A percentile compares a stretch with the other conserved stretches of the same genome.
Conservation (phyloP, 2,888 invertebrate genomes). For the Bembecia ichneumoniformis region DNA sequence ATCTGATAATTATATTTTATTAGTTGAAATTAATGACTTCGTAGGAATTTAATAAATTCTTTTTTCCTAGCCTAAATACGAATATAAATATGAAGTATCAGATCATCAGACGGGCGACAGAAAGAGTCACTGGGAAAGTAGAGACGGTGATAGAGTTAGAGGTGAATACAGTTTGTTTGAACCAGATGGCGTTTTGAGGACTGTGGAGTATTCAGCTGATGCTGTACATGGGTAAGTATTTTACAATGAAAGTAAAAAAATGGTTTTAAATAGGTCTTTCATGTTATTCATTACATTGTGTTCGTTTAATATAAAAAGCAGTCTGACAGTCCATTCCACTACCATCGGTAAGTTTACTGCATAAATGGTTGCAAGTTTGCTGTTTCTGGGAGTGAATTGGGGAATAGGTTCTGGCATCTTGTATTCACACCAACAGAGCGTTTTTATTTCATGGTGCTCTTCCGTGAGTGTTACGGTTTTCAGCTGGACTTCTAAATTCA, state of each 20-base stretch:
- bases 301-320: too few relatives aligned
- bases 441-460: too few relatives aligned
- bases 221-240: constrained; percentile 47
- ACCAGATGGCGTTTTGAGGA: constrained; percentile 62
- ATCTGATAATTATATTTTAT: neutral
- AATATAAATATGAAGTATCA: constrained; percentile 66
- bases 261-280: too few relatives aligned
- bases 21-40: neutral
- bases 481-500: too few relatives aligned
- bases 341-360: too few relatives aligned
- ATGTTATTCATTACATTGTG: too few relatives aligned
- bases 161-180: constrained; percentile 62
- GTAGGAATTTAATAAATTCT: neutral
- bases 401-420: too few relatives aligned
- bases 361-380: too few relatives aligned
- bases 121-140: constrained; percentile 64
- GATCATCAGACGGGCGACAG: constrained; percentile 68
- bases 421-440: too few relatives aligned
- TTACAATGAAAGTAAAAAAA: neutral
- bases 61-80: constrained; percentile 52
- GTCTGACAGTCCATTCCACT: too few relatives aligned
- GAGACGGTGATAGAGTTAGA: constrained; percentile 64
- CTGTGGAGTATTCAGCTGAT: constrained; percentile 65
- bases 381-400: too few relatives aligned
- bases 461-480: too few relatives aligned